Evolutionary conservation across 2,113 vertebrate species (phyloP).

Genomic region (Chitala chitala): DNA sequence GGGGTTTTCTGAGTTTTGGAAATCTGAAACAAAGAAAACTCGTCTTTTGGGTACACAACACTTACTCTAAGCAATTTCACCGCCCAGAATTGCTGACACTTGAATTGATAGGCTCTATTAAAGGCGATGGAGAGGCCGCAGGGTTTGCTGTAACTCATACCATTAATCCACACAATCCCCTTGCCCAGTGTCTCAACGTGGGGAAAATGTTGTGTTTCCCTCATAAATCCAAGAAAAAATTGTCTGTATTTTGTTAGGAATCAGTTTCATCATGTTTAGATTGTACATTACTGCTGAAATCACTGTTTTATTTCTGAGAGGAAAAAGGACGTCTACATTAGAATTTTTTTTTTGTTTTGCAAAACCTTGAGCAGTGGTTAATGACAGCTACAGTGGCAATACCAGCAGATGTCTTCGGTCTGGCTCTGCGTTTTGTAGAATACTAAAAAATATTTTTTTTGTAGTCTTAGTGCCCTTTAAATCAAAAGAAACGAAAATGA

Average conservation of each 20-base stretch:
- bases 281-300: not conserved
- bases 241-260: not conserved
- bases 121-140: constrained; percentile 55
- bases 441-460: too few species aligned
- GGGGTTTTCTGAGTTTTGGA: constrained; percentile 44
- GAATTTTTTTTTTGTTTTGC: not conserved
- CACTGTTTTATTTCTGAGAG: not conserved
- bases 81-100: constrained; percentile 64
- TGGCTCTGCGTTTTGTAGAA: too few species aligned
- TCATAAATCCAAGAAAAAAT: not conserved
- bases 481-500: too few species aligned
- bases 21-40: constrained; percentile 50
- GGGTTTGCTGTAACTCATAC: constrained; percentile 64
- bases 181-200: constrained; percentile 53
- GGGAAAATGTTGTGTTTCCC: constrained; percentile 8
- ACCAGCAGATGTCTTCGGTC: not conserved
- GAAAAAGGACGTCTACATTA: not conserved
- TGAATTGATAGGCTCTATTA: constrained; percentile 72
- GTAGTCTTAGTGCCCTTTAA: too few species aligned
- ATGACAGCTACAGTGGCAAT: not conserved
- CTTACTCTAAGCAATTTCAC: constrained; percentile 59
- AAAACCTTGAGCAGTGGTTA: not conserved
- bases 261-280: not conserved
- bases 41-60: constrained; percentile 54
- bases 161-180: constrained; percentile 71